phyloP scores from a whole-genome alignment of 2,797 vertebrate species.

The Rhabdomys pumilio region DNA sequence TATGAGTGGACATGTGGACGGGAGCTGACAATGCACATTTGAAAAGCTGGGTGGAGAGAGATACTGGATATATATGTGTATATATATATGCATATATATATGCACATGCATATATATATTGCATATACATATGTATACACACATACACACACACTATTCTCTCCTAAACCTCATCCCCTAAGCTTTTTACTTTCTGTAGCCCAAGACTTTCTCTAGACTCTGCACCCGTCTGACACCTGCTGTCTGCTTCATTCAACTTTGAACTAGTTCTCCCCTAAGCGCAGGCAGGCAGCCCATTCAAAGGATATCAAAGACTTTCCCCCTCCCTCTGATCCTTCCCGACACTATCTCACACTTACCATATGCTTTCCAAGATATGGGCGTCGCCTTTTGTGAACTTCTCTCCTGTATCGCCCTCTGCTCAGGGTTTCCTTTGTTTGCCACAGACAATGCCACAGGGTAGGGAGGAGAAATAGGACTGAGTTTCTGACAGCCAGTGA shows the following conservation, averaged over 20 bases:
- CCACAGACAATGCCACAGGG: conserved; percentile 37
- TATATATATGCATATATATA: not conserved
- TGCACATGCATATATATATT: too few relatives aligned
- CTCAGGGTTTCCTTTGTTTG: conserved; percentile 75
- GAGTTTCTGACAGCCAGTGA: conserved; percentile 51
- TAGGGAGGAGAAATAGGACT: not conserved
- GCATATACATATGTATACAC: too few relatives aligned
- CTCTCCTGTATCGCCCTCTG: conserved; percentile 45
- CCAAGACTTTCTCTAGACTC: conserved; percentile 41
- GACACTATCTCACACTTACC: conserved; percentile 51
- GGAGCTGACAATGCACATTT: conserved; percentile 2
- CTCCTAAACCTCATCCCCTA: conserved; percentile 17
- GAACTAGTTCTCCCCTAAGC: conserved; percentile 60
- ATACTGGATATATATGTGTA: not conserved
- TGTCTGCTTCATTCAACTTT: conserved; percentile 57
- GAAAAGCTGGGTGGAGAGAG: not conserved
- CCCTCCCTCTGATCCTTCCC: conserved; percentile 7
- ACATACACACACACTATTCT: not conserved
- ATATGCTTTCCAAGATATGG: conserved; percentile 74
- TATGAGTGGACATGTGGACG: not conserved
- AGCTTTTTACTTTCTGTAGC: conserved; percentile 61
- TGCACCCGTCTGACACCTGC: conserved; percentile 62
- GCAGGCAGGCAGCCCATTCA: conserved; percentile 22
- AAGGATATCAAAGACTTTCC: conserved; percentile 50
- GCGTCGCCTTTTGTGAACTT: conserved; percentile 65